Conservation (phyloP, 2,113 vertebrate genomes). For the Pituophis catenifer region DNA sequence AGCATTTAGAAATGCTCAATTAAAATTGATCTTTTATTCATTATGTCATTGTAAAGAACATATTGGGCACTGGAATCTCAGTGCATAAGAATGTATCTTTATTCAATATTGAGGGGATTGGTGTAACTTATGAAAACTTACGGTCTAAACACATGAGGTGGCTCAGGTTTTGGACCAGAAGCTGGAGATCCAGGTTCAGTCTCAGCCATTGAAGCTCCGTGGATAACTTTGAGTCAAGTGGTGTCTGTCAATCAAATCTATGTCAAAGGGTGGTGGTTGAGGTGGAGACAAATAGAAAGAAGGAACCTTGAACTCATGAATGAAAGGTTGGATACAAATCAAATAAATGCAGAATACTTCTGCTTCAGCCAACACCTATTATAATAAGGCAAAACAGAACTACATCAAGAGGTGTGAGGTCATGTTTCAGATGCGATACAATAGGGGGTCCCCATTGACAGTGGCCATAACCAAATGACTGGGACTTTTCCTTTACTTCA, state of each 20-base stretch:
- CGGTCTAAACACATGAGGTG: background rate
- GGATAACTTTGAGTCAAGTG: background rate
- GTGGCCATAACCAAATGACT: background rate
- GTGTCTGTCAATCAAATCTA: background rate
- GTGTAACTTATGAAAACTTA: background rate
- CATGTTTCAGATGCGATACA: background rate
- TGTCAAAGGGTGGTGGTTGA: background rate
- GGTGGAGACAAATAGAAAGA: background rate
- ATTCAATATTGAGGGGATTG: background rate
- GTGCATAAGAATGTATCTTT: background rate
- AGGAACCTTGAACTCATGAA: background rate
- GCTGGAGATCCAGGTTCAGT: background rate
- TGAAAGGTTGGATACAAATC: background rate
- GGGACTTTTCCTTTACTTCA: background rate
- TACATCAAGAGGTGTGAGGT: background rate
- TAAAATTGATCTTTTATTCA: slow-evolving; percentile 32
- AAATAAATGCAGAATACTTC: background rate
- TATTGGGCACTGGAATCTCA: slow-evolving; percentile 2
- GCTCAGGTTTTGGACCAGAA: background rate
- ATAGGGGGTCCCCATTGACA: too few relatives aligned
- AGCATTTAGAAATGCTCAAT: slow-evolving; percentile 46
- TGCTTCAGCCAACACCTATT: background rate
- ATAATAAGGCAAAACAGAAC: background rate
- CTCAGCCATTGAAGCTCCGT: background rate
- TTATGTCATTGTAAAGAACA: slow-evolving; percentile 2